phyloP scores from a whole-genome alignment of 1,140 invertebrate genomes.

The Tenebrio molitor region DNA sequence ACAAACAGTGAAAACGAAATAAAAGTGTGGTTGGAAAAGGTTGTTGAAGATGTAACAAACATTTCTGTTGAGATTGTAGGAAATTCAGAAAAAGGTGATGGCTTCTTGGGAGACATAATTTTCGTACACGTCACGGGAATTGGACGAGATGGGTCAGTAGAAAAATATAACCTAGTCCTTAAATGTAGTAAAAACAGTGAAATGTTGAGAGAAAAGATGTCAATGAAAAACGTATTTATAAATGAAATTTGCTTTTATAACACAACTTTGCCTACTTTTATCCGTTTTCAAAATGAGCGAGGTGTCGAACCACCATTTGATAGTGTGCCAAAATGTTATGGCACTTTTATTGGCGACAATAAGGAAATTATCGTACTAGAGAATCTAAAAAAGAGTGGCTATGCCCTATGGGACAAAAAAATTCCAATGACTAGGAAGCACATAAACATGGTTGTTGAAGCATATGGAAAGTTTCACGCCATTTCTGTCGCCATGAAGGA shows the following conservation, averaged over 20 bases:
- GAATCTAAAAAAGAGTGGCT: neutral
- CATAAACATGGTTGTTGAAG: too few relatives aligned
- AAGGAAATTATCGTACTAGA: neutral
- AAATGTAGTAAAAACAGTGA: neutral
- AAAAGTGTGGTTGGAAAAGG: too few relatives aligned
- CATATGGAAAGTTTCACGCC: too few relatives aligned
- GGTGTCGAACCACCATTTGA: neutral
- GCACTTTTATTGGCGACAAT: neutral
- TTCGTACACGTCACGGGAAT: neutral
- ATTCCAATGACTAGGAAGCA: too few relatives aligned
- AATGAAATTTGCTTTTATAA: neutral
- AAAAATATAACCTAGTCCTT: neutral
- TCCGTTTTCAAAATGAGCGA: neutral
- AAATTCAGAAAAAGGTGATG: too few relatives aligned
- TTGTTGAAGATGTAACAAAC: too few relatives aligned
- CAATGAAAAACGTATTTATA: neutral
- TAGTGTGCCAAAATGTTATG: constrained; percentile 2
- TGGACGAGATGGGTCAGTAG: neutral
- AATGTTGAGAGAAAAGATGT: neutral
- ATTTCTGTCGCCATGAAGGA: too few relatives aligned
- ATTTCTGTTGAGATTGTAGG: too few relatives aligned
- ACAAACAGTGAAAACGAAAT: too few relatives aligned
- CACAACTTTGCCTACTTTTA: neutral
- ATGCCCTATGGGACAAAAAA: too few relatives aligned
- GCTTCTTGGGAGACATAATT: constrained; percentile 7